Evolutionary conservation across 2,888 invertebrate species (phyloP).

Genomic region (Melieria crassipennis): DNA sequence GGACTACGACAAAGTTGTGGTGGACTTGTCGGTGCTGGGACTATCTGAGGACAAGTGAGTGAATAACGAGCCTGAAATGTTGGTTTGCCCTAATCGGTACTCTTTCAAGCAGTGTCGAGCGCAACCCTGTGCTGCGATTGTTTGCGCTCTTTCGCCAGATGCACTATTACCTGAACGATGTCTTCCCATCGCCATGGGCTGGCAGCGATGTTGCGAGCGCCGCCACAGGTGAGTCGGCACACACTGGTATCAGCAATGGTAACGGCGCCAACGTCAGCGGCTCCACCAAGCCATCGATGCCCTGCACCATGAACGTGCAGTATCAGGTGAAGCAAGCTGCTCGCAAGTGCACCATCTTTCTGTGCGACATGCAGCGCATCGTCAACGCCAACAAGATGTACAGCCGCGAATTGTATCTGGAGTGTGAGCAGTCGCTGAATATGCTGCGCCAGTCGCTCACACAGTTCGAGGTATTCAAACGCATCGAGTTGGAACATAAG

Average conservation of each 20-base stretch:
- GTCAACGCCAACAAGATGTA: constrained; percentile 49
- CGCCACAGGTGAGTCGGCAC: constrained; percentile 31
- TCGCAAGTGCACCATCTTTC: constrained; percentile 48
- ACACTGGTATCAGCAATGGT: not conserved
- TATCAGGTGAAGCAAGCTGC: constrained; percentile 54
- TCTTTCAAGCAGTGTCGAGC: constrained; percentile 41
- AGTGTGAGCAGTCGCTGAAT: constrained; percentile 48
- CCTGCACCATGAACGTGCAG: constrained; percentile 52
- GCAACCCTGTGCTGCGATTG: constrained; percentile 45
- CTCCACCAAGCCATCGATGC: constrained; percentile 37
- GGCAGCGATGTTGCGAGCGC: not conserved
- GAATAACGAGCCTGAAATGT: not conserved
- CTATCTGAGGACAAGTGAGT: constrained; percentile 46
- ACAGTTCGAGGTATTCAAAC: constrained; percentile 40
- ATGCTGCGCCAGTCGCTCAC: constrained; percentile 18
- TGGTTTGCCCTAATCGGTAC: not conserved
- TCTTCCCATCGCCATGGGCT: constrained; percentile 40
- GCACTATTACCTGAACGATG: constrained; percentile 49
- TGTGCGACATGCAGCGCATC: constrained; percentile 44
- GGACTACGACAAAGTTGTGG: constrained; percentile 36
- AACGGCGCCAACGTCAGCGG: not conserved
- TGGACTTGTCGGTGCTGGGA: constrained; percentile 38
- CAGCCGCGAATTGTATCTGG: constrained; percentile 47
- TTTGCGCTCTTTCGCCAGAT: constrained; percentile 48
- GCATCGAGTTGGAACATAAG: constrained; percentile 51